A percentile compares a stretch with the other conserved stretches of the same genome.
phyloP scores from a whole-genome alignment of 1,140 invertebrate genomes.

The Brachionus sp. region DNA sequence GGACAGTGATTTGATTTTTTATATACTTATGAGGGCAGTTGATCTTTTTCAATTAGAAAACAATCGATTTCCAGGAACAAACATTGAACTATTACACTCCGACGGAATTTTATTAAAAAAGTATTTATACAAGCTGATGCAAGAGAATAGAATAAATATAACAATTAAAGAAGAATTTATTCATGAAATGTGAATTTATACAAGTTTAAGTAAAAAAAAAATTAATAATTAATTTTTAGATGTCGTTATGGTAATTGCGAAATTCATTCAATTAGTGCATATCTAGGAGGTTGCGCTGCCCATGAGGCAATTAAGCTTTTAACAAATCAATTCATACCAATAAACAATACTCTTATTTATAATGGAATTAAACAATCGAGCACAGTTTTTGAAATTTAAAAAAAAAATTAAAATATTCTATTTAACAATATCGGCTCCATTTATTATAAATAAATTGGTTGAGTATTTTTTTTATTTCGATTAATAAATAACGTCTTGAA shows the following conservation, averaged over 20 bases:
- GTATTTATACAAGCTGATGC: slow-evolving; percentile 71
- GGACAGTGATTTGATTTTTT: slow-evolving; percentile 67
- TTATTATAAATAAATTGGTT: not conserved
- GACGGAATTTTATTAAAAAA: slow-evolving; percentile 82
- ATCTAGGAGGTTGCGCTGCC: slow-evolving; percentile 83
- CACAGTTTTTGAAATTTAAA: slow-evolving; percentile 29
- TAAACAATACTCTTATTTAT: slow-evolving; percentile 92
- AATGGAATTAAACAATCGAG: slow-evolving; percentile 76
- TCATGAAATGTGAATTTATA: slow-evolving; percentile 73
- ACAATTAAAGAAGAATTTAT: slow-evolving; percentile 84
- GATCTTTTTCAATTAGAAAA: slow-evolving; percentile 83
- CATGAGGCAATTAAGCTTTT: slow-evolving; percentile 97
- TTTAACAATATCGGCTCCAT: not conserved
- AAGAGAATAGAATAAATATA: slow-evolving; percentile 73
- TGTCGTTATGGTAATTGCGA: slow-evolving; percentile 82
- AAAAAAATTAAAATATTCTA: not conserved
- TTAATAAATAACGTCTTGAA: not conserved
- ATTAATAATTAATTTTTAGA: slow-evolving; percentile 19
- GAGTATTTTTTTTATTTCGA: not conserved
- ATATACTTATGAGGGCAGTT: slow-evolving; percentile 81
- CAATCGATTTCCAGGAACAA: slow-evolving; percentile 82
- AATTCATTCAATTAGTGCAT: slow-evolving; percentile 88
- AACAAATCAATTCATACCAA: slow-evolving; percentile 89
- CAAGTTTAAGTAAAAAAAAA: not conserved
- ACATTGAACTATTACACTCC: slow-evolving; percentile 77